phyloP scores from a whole-genome alignment of 2,888 invertebrate genomes.

The Rhamphomyia laevipes region DNA sequence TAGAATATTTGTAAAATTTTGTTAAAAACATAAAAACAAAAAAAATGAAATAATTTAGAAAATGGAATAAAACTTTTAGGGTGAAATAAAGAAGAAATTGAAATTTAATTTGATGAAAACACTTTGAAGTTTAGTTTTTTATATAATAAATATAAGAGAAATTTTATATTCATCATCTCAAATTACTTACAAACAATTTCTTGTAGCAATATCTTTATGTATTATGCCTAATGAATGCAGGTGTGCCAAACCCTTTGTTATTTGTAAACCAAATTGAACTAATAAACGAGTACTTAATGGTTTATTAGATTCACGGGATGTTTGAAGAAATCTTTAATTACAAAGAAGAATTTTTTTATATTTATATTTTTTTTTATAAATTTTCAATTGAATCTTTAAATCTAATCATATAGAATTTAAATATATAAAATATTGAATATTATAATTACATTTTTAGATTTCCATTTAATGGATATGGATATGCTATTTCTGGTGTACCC shows the following conservation, averaged over 20 bases:
- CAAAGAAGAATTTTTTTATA: background rate
- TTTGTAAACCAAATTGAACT: constrained; percentile 82
- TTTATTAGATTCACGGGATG: constrained; percentile 10
- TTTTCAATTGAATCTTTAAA: too few species aligned
- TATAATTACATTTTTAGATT: constrained; percentile 42
- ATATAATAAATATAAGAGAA: background rate
- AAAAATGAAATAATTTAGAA: background rate
- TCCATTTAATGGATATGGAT: constrained; percentile 45
- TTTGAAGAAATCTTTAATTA: constrained; percentile 10
- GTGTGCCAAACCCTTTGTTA: constrained; percentile 74
- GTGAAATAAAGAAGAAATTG: background rate
- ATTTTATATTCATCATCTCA: background rate
- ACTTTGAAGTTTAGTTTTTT: background rate
- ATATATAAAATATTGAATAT: too few species aligned
- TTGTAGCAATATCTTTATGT: constrained; percentile 80
- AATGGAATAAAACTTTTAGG: constrained; percentile 1
- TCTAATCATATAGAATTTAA: too few species aligned
- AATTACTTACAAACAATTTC: constrained; percentile 75
- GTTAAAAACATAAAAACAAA: background rate
- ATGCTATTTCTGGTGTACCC: constrained; percentile 44
- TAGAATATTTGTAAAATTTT: constrained; percentile 7
- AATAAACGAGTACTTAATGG: constrained; percentile 80
- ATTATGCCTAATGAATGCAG: constrained; percentile 77
- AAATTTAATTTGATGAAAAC: background rate
- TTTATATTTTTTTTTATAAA: background rate